Evolutionary conservation across 2,888 invertebrate species (phyloP), one percentile per base, ranked within the genome.

Genomic region (Laothoe populi): DNA sequence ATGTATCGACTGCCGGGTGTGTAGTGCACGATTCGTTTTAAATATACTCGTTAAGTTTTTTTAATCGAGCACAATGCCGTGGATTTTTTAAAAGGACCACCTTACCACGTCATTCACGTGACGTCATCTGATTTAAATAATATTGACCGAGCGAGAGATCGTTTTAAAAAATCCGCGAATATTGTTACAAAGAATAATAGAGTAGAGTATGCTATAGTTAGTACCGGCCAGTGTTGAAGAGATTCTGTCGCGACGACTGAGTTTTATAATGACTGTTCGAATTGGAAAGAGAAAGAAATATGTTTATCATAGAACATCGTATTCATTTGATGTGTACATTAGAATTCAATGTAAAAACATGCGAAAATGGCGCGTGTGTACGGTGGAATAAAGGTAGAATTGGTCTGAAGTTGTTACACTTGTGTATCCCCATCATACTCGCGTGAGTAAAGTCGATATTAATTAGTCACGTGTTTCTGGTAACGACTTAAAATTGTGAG

Each of bases 241-340:
- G 62, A 67, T 70, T 63, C 63, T 64, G 71, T 72, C 67, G 66
- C 62, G 38, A 61, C 46, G 64, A 60, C 64, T 62, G 46, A 53
- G 35, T 35, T 62, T 67, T 62, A 23, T 23, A 59, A 59, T 19
- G 48, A 63, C 59, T 53, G 58, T 53, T 61, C 49, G 61, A 61
- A 42, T 40, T 44, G 58, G 53, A 35, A 53, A 53, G 53, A 53
- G 35, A 49, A 49, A 57, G 4, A 48, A 58, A 26, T 58, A 44
- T 42, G 42, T 58, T 58, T 59, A 45, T 53, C 45, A 44, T 59
- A 44, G 44, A 67, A 66, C 65, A 66, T 72, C 71, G 62, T 71
- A 69, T 72, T 74, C 62, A 68, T 70, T 72, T 72, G 70, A 66
- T 74, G 68, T 72, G 71, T 68, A 67, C 70, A 66, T 72, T 72